Evolutionary conservation across 1,140 invertebrate genomes (phyloP), one percentile per base, ranked within the genome.

Genomic region (Meloidogyne floridensis): DNA sequence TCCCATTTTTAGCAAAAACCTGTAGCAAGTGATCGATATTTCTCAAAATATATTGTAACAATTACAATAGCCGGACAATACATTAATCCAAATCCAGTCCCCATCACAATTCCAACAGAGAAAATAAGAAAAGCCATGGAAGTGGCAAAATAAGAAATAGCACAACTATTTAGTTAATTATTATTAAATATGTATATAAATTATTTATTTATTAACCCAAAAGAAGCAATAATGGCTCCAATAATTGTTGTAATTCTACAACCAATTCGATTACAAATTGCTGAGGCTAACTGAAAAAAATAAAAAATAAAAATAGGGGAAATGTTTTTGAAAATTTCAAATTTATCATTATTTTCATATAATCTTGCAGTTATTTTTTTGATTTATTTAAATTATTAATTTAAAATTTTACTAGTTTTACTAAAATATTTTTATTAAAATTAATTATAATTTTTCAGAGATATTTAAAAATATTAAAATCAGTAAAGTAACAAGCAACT

Each of bases 21-120:
- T 13, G 80, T 83, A 73, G 84, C 86, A 69, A 86, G 71, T 32
- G 85, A 87, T 18, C 85, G 85, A 59, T 80, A 84, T 91, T 93
- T 94, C 91, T 96, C 95, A 91, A 97, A 97, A 92, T 96, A 97
- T 92, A 95, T 95, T 15, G 95, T 95, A 2, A 84, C 94, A 8
- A 94, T 94, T 84, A 97, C 93, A 70, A 96, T 94, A 6, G 95
- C 94, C 2, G 95, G 95, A 71, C 96, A 94, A 91, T 96, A 97
- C 85, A 96, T 94, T 90, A 96, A 92, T 3, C 95, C 95, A 87
- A 95, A 93, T 0, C 95, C 95, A 82, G 95, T 93, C 8, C 80
- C 90, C 90, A 91, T 91, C 93, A 94, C 93, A 84, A 95, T 93
- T 80, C 95, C 94, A 7, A 98, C 90, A 11, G 96, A 95, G 82